Conservation (phyloP, 2,113 vertebrate species). For the Nannobrachium achirus region DNA sequence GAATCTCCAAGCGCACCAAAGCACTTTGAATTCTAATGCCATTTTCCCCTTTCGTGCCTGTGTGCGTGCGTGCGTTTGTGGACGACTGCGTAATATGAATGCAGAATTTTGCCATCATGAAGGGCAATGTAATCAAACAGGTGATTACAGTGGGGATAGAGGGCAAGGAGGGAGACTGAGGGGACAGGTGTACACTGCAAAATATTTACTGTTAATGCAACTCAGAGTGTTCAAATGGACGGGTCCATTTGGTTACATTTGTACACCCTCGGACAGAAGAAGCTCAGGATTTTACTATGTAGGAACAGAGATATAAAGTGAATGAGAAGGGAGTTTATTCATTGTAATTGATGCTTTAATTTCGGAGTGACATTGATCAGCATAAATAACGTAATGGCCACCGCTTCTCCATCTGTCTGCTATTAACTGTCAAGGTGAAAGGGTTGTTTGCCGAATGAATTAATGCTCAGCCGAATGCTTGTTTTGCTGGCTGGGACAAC, state of each 20-base stretch:
- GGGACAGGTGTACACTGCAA: background rate
- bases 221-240: no score
- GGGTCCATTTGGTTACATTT: no score
- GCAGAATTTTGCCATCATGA: background rate
- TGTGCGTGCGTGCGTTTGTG: background rate
- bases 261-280: no score
- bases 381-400: constrained; percentile 16
- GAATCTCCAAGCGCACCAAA: constrained; percentile 68
- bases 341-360: constrained; percentile 40
- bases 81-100: background rate
- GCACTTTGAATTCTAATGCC: constrained; percentile 64
- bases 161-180: background rate
- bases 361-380: constrained; percentile 59
- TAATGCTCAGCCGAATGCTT: no score
- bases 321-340: constrained; percentile 26
- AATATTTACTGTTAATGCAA: no score
- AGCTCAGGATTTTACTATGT: no score
- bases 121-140: constrained; percentile 54
- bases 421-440: no score
- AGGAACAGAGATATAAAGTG: background rate
- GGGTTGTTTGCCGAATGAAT: no score
- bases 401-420: no score
- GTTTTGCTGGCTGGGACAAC: no score
- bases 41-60: background rate
- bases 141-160: constrained; percentile 18